Percentiles rank a stretch among this genome's conserved stretches.
These are phyloP conservation scores for Pteronura brasiliensis DNA, from an alignment of 2,113 vertebrate species.

Conservation along the genomic window DNA sequence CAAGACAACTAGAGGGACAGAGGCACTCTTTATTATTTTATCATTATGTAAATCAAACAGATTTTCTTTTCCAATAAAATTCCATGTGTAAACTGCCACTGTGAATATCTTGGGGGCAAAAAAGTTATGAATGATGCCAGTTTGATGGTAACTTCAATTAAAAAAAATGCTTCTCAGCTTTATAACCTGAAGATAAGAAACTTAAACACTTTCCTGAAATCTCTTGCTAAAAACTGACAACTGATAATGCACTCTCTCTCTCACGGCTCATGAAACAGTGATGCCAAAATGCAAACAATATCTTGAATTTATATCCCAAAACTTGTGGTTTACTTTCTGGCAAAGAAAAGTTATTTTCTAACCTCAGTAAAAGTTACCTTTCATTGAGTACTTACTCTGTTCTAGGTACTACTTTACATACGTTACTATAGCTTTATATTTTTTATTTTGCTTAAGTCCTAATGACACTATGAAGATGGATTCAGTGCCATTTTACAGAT, in stretches of 20 bases:
- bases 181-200: background rate
- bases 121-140: background rate
- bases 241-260: background rate
- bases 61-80: constrained; percentile 38
- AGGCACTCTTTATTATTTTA: constrained; percentile 30
- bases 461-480: background rate
- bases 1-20: background rate
- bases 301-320: background rate
- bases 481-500: background rate
- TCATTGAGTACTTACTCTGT: background rate
- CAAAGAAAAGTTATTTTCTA: background rate
- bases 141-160: background rate
- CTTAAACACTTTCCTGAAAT: background rate
- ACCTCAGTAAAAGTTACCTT: background rate
- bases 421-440: background rate
- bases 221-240: background rate
- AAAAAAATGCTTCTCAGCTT: background rate
- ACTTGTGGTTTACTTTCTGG: background rate
- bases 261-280: background rate
- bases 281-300: background rate
- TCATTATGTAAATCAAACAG: constrained; percentile 37
- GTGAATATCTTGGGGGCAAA: background rate
- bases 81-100: background rate
- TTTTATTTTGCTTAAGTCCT: constrained; percentile 6
- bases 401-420: background rate